Evolutionary conservation across 2,113 vertebrate species (phyloP), one percentile per base, ranked within the genome.

Genomic region (Eurypyga helias): DNA sequence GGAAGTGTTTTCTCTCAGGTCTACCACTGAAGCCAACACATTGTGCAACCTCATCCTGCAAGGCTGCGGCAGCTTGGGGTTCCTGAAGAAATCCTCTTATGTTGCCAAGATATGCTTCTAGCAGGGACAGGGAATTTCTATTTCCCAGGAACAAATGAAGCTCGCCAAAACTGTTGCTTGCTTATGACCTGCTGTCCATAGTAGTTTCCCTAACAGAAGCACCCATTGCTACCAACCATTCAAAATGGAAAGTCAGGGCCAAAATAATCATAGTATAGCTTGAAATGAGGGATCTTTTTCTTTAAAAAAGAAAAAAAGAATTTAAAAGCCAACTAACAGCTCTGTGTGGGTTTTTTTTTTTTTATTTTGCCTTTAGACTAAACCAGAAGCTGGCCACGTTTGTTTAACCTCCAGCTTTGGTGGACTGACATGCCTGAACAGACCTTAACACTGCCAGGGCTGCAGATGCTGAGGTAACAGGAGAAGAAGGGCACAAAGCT

Each of bases 401-500:
- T 90, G 73, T 92, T 95, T 96, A 89, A 97, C 88, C 95, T 93
- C 64, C 17, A 85, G 83, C 92, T 93, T 93, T 84, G 86, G 71
- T 89, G 77, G 64, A 83, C 76, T 64, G 69, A 88, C 96, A 33
- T 94, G 96, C 60, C 96, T 93, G 90, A 96, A 91, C 96, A 96
- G 67, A 91, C 62, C 28, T 83, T 58, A 65, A 24, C 16, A 33
- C 75, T 79, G 57, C 54, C 66, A 90, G 75, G 81, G 70, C 70
- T 85, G 71, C 75, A 90, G 76, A 96, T 83, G 46, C 64, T 49
- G 60, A 94, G 62, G 87, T 93, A 96, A 92, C 55, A 90, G 55
- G 46, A 90, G 84, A 52, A 76, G 67, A 67, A 3, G 7, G 80
- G 58, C 36, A 96, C 49, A 90, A 88, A 93, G 34, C 46, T 81